phyloP scores from a whole-genome alignment of 1,140 invertebrate species.

The Fragariocoptes setiger region DNA sequence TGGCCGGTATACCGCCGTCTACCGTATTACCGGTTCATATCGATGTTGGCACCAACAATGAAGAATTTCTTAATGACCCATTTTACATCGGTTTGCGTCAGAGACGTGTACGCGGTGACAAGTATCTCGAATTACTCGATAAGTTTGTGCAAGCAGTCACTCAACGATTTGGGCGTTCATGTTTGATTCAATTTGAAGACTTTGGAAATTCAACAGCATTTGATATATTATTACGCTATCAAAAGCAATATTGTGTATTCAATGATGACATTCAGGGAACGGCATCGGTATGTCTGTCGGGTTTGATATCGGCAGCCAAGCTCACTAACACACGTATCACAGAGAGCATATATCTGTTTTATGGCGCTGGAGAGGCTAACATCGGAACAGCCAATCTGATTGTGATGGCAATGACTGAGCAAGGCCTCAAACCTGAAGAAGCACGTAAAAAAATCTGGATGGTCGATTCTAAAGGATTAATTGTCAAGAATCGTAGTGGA shows the following conservation, averaged over 20 bases:
- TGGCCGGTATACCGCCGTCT: constrained; percentile 71
- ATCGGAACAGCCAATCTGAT: constrained; percentile 57
- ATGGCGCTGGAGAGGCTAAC: constrained; percentile 47
- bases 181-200: constrained; percentile 57
- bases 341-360: constrained; percentile 44
- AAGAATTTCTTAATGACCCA: constrained; percentile 55
- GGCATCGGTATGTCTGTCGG: constrained; percentile 63
- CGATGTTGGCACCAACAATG: constrained; percentile 71
- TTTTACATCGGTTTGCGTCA: constrained; percentile 75
- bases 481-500: background rate
- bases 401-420: constrained; percentile 47
- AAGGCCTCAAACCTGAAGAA: constrained; percentile 39
- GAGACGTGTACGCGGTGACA: constrained; percentile 42
- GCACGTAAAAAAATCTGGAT: constrained; percentile 47
- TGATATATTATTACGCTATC: constrained; percentile 54
- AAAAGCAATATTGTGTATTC: constrained; percentile 59
- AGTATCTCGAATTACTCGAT: constrained; percentile 80
- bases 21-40: constrained; percentile 64
- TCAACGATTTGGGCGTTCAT: constrained; percentile 25
- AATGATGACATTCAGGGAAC: constrained; percentile 87
- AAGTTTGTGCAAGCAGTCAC: constrained; percentile 92
- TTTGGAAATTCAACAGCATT: constrained; percentile 80
- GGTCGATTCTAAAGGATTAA: constrained; percentile 20
- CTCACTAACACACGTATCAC: constrained; percentile 40
- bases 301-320: constrained; percentile 43